Evolutionary conservation across 2,113 vertebrate species (phyloP).

Genomic region (Colaptes auratus): DNA sequence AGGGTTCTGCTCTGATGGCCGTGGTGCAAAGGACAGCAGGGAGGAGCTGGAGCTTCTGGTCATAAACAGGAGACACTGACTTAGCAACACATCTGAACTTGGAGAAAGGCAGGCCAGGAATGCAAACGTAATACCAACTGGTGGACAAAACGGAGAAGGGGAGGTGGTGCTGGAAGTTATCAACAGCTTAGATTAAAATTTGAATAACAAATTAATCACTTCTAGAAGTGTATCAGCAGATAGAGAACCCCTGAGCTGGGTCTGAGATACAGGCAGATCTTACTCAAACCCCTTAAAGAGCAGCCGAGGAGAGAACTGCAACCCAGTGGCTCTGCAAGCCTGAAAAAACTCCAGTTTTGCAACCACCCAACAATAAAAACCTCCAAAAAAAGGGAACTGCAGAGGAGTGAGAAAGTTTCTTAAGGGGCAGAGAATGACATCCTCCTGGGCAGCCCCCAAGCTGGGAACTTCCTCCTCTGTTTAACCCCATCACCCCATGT

Average conservation of each 20-base stretch:
- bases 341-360: background rate
- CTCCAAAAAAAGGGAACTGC: background rate
- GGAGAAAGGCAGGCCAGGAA: background rate
- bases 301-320: background rate
- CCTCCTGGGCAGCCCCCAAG: accelerated
- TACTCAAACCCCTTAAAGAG: background rate
- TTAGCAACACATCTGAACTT: background rate
- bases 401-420: background rate
- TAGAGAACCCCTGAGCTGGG: background rate
- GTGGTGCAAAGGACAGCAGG: background rate
- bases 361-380: background rate
- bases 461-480: background rate
- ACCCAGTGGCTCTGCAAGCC: background rate
- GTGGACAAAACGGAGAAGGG: background rate
- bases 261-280: background rate
- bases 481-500: accelerated
- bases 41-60: background rate
- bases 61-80: background rate
- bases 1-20: background rate
- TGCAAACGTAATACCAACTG: background rate
- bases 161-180: background rate
- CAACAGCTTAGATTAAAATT: background rate
- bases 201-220: background rate
- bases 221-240: background rate
- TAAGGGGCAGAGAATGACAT: background rate